Percentiles rank a stretch among this genome's conserved stretches.
phyloP scores from a whole-genome alignment of 2,797 vertebrate genomes.

The Acrossocheilus fasciatus region DNA sequence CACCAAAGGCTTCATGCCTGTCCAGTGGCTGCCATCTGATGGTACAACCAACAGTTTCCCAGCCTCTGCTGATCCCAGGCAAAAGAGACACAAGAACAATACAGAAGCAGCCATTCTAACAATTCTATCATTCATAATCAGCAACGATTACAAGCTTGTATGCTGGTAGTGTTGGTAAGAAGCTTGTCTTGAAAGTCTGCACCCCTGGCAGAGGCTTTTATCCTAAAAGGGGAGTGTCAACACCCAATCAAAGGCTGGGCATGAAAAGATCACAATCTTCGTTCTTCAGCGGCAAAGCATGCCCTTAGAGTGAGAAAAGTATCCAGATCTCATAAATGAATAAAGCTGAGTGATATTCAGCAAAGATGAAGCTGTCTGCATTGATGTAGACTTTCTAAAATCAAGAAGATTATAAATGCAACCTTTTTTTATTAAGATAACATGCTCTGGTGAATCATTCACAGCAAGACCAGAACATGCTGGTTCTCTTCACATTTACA shows the following conservation, averaged over 20 bases:
- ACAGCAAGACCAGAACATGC: neutral
- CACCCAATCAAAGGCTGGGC: neutral
- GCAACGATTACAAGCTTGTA: neutral
- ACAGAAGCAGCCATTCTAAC: slow-evolving; percentile 6
- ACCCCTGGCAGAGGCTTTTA: neutral
- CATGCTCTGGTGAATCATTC: neutral
- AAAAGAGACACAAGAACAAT: slow-evolving; percentile 15
- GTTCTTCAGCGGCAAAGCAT: neutral
- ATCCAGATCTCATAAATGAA: neutral
- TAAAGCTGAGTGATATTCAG: neutral
- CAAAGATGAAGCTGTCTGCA: neutral
- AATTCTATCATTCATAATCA: neutral
- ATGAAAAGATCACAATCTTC: neutral
- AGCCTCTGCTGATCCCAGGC: slow-evolving; percentile 38
- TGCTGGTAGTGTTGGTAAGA: neutral
- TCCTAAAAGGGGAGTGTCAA: slow-evolving; percentile 7
- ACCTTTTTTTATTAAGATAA: neutral
- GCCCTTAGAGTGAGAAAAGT: too few relatives aligned
- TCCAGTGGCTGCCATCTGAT: slow-evolving; percentile 78
- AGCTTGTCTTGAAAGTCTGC: neutral
- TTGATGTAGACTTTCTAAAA: neutral
- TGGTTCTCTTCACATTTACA: neutral
- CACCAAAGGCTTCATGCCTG: slow-evolving; percentile 70
- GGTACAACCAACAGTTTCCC: slow-evolving; percentile 74
- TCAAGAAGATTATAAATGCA: neutral